Evolutionary conservation across 2,888 invertebrate genomes (phyloP).

Genomic region (Poecilus cupreus): DNA sequence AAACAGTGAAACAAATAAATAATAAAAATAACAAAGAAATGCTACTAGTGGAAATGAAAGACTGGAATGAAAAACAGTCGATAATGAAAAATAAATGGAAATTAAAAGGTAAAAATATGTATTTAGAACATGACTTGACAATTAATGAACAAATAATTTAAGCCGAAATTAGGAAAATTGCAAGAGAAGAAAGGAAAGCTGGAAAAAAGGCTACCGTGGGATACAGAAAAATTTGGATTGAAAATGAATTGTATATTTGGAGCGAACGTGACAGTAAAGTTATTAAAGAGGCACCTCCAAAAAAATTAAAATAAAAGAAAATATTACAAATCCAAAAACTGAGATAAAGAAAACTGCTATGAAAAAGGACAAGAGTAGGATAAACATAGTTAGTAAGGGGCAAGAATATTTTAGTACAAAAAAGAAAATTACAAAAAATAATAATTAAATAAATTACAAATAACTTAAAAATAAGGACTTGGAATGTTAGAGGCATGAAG

Average conservation of each 20-base stretch:
- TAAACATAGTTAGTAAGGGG: background rate
- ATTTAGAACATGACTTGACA: background rate
- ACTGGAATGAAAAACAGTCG: no score
- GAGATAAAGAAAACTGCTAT: background rate
- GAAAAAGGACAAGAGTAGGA: background rate
- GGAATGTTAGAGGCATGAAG: constrained; percentile 5
- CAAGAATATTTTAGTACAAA: background rate
- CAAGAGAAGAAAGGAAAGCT: background rate
- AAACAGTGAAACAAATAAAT: no score
- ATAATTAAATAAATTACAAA: background rate
- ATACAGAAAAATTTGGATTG: background rate
- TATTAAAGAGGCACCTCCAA: background rate
- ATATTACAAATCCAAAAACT: background rate
- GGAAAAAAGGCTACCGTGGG: background rate
- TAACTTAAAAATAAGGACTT: background rate
- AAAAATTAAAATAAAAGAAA: background rate
- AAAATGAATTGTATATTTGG: background rate
- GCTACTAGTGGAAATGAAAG: no score
- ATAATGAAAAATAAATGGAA: no score
- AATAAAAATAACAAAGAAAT: no score
- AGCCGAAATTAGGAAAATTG: background rate
- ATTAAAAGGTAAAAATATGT: no score
- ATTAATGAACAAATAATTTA: background rate
- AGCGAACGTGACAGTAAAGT: background rate
- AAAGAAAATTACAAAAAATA: background rate